A percentile compares a stretch with the other conserved stretches of the same genome.
phyloP scores from a whole-genome alignment of 2,797 vertebrate genomes.

The Megalops cyprinoides region DNA sequence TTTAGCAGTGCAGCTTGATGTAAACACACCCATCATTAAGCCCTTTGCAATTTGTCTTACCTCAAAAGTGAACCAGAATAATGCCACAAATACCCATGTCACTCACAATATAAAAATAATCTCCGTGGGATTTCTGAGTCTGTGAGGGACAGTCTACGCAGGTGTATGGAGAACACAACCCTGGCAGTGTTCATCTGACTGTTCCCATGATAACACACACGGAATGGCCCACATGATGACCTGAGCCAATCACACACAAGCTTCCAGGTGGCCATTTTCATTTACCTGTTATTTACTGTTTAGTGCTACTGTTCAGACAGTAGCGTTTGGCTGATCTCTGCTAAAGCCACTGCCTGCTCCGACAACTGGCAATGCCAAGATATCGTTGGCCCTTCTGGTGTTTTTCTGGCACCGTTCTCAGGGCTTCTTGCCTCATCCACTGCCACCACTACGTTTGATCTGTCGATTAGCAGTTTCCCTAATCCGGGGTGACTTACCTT shows the following conservation, averaged over 20 bases:
- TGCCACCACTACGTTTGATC: background rate
- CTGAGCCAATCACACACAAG: slow-evolving; percentile 34
- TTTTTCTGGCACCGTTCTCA: slow-evolving; percentile 44
- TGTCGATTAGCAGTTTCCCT: background rate
- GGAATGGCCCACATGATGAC: background rate
- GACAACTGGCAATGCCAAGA: slow-evolving; percentile 51
- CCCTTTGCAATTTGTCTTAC: background rate
- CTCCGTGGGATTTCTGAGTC: background rate
- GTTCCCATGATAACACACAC: background rate
- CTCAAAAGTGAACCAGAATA: background rate
- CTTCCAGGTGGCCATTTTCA: slow-evolving; percentile 53
- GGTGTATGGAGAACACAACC: background rate
- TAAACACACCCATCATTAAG: background rate
- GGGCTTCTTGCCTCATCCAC: slow-evolving; percentile 21
- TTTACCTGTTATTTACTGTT: slow-evolving; percentile 49
- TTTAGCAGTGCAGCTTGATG: background rate
- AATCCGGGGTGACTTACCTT: background rate
- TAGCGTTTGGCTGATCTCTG: slow-evolving; percentile 55
- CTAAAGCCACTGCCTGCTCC: slow-evolving; percentile 49
- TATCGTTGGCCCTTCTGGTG: slow-evolving; percentile 51
- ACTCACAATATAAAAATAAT: background rate
- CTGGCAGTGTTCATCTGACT: background rate
- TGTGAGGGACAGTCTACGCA: background rate
- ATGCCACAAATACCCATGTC: background rate
- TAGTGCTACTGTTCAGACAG: slow-evolving; percentile 48